A percentile compares a stretch with the other conserved stretches of the same genome.
These are phyloP conservation scores for Meles meles DNA, from an alignment of 2,113 vertebrate species.

Conservation along the genomic window DNA sequence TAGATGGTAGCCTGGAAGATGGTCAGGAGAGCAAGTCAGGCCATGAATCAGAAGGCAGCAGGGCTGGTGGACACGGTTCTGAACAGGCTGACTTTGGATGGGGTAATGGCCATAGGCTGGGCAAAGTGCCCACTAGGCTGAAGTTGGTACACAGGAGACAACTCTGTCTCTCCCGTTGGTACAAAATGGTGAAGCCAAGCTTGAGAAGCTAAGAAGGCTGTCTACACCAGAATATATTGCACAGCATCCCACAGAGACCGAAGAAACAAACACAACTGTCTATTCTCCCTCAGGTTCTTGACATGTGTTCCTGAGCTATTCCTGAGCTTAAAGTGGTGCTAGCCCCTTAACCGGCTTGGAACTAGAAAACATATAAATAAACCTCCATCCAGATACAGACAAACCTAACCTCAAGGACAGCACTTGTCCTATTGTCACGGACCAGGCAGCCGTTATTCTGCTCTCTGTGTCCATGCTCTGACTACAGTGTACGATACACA, in stretches of 20 bases:
- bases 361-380: too few species aligned
- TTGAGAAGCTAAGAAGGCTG: neutral
- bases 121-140: accelerated
- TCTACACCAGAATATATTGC: neutral
- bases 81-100: neutral
- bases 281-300: neutral
- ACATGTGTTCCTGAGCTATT: neutral
- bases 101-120: neutral
- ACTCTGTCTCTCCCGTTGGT: neutral
- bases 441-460: neutral
- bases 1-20: accelerated
- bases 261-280: neutral
- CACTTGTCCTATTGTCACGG: neutral
- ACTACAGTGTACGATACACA: neutral
- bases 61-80: too few species aligned
- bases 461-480: neutral
- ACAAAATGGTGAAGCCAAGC: neutral
- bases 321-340: neutral
- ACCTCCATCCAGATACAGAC: neutral
- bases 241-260: neutral
- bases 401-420: too few species aligned
- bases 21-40: neutral
- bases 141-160: neutral
- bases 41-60: neutral
- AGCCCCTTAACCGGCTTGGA: too few species aligned